These are phyloP conservation scores for Vimba vimba DNA, from an alignment of 2,113 vertebrate genomes.

Conservation along the genomic window DNA sequence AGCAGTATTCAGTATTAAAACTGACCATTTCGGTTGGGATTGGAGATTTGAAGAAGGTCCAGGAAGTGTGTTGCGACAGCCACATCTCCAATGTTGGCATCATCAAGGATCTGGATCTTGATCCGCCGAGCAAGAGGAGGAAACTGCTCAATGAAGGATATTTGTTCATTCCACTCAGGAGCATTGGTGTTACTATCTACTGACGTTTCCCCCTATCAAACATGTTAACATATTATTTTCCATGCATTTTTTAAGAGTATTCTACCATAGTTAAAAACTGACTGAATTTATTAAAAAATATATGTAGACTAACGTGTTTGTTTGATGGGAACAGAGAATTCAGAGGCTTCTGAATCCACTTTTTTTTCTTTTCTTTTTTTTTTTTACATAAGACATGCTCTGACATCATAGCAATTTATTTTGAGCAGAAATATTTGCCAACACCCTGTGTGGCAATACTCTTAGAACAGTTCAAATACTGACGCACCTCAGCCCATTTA, in stretches of 20 bases:
- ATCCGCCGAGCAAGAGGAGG: constrained; percentile 87
- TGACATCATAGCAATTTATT: constrained; percentile 32
- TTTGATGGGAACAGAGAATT: background rate
- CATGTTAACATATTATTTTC: background rate
- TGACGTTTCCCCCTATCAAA: constrained; percentile 86
- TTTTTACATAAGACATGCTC: constrained; percentile 20
- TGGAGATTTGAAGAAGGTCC: constrained; percentile 88
- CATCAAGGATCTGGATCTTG: constrained; percentile 86
- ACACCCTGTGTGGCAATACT: constrained; percentile 29
- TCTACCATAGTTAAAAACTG: background rate
- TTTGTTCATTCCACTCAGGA: constrained; percentile 91
- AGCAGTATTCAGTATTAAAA: background rate
- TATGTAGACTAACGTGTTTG: background rate
- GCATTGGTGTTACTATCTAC: constrained; percentile 78
- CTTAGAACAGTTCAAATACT: constrained; percentile 49
- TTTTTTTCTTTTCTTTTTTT: background rate
- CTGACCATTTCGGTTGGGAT: constrained; percentile 86
- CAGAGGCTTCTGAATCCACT: background rate
- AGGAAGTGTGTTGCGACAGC: constrained; percentile 89
- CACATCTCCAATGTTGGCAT: constrained; percentile 82
- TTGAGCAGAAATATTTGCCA: constrained; percentile 49
- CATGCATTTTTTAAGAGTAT: background rate
- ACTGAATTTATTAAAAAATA: background rate
- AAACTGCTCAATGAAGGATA: constrained; percentile 94
- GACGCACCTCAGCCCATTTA: constrained; percentile 58